These are phyloP conservation scores for Ammodytes marinus DNA, from an alignment of 2,113 vertebrate genomes.

Conservation along the genomic window DNA sequence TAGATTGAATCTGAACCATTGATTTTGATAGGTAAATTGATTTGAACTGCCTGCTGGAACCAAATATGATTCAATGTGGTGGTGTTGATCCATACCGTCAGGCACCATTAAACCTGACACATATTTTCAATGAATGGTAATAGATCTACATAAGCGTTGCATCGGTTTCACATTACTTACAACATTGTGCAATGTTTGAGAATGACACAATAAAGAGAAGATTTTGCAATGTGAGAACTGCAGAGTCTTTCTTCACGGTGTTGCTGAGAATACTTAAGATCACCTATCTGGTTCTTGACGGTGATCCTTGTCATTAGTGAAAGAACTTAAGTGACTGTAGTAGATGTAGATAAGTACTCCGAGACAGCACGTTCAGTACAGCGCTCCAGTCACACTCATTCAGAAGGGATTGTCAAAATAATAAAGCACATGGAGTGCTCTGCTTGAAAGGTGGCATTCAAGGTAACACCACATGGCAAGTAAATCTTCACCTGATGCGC, in stretches of 20 bases:
- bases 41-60: constrained; percentile 57
- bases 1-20: constrained; percentile 50
- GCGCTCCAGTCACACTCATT: constrained; percentile 37
- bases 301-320: constrained; percentile 69
- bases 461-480: constrained; percentile 31
- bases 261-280: constrained; percentile 57
- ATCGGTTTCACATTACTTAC: constrained; percentile 21
- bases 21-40: constrained; percentile 66
- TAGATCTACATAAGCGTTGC: constrained; percentile 20
- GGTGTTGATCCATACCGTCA: constrained; percentile 31
- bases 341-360: constrained; percentile 64
- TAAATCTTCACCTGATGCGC: constrained; percentile 6
- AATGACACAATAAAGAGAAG: constrained; percentile 1
- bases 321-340: constrained; percentile 66
- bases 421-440: constrained; percentile 29
- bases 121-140: constrained; percentile 39
- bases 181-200: constrained; percentile 28
- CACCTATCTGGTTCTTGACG: constrained; percentile 59
- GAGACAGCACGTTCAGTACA: constrained; percentile 25
- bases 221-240: constrained; percentile 11
- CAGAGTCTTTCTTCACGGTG: constrained; percentile 42
- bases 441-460: constrained; percentile 43
- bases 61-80: constrained; percentile 27
- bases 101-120: constrained; percentile 43
- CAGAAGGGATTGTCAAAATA: constrained; percentile 38